Evolutionary conservation across 1,140 invertebrate species (phyloP), one percentile per base, ranked within the genome.

Genomic region (Eubasilissa regina): DNA sequence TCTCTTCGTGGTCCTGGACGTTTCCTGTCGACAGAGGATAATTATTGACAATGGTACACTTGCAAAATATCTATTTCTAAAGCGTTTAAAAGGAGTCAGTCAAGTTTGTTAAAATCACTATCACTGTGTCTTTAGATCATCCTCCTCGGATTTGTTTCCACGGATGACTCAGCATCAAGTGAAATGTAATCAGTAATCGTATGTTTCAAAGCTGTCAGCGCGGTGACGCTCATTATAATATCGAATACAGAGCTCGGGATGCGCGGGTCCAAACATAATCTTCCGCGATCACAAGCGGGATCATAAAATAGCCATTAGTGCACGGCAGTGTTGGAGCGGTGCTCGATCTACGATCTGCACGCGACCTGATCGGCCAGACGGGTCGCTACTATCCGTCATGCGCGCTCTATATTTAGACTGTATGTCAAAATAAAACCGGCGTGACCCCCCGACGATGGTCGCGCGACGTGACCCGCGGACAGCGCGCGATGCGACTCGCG

Each of bases 1-100:
- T 13, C 17, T 58, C 35, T 12, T 64, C 75, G 75, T 77, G 60
- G 53, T 55, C 51, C 25, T 77, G 75, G 44, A 66, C 75, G 75
- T 77, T 77, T 64, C 75, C 75, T 68, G 75, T 8, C 11, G n/a
- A 51, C 11, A 13, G 9, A 51, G 1, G 48, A 8, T 13, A 1
- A 51, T 51, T 13, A 51, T 13, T 15, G 9, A 51, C 1, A 51
- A 51, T 51, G n/a, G n/a, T 51, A 51, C n/a, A 51, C 3, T 1
- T 8, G n/a, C 48, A 51, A 8, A 4, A 13, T 51, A 1, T 8
- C 9, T 8, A 3, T 3, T 8, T 1, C n/a, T 1, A 51, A 51
- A 51, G 48, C 11, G 11, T 51, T 51, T 3, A 12, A 15, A 51
- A 15, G n/a, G n/a, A n/a, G n/a, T n/a, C n/a, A n/a, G n/a, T n/a